Percentiles rank a stretch among this genome's conserved stretches.
Evolutionary conservation across 1,140 invertebrate genomes (phyloP).

Genomic region (Melanaphis sacchari): DNA sequence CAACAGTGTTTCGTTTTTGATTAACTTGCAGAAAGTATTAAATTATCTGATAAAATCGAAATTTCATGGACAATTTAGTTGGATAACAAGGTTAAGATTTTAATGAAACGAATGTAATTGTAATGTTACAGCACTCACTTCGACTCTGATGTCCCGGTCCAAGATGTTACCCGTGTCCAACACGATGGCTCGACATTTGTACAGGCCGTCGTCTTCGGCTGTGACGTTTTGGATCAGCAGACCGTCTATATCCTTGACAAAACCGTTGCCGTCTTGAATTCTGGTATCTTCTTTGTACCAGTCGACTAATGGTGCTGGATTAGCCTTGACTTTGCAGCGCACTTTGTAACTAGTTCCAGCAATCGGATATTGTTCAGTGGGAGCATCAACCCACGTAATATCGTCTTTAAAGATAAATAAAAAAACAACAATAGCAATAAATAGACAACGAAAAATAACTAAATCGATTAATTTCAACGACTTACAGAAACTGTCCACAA

Average conservation of each 20-base stretch:
- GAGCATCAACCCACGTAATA: constrained; percentile 84
- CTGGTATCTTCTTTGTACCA: constrained; percentile 81
- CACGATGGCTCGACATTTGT: constrained; percentile 84
- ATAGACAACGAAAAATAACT: not conserved
- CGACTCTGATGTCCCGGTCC: constrained; percentile 77
- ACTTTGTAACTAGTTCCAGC: constrained; percentile 78
- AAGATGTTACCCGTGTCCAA: constrained; percentile 78
- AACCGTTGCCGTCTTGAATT: constrained; percentile 70
- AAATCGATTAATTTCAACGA: constrained; percentile 54
- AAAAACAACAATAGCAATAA: not conserved
- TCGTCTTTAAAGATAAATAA: constrained; percentile 70
- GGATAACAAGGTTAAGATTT: not conserved
- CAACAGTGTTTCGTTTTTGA: no score
- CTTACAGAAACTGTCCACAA: constrained; percentile 78
- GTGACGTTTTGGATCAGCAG: constrained; percentile 79
- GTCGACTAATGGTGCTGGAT: constrained; percentile 81
- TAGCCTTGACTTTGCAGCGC: constrained; percentile 82
- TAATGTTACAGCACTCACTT: constrained; percentile 67
- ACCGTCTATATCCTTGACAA: constrained; percentile 78
- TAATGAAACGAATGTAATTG: not conserved
- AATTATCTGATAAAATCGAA: no score
- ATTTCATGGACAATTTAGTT: no score
- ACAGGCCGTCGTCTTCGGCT: constrained; percentile 83
- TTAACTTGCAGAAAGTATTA: no score
- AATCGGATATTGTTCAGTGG: constrained; percentile 83